Evolutionary conservation across 2,888 invertebrate genomes (phyloP).

Genomic region (Argyresthia goedartella): DNA sequence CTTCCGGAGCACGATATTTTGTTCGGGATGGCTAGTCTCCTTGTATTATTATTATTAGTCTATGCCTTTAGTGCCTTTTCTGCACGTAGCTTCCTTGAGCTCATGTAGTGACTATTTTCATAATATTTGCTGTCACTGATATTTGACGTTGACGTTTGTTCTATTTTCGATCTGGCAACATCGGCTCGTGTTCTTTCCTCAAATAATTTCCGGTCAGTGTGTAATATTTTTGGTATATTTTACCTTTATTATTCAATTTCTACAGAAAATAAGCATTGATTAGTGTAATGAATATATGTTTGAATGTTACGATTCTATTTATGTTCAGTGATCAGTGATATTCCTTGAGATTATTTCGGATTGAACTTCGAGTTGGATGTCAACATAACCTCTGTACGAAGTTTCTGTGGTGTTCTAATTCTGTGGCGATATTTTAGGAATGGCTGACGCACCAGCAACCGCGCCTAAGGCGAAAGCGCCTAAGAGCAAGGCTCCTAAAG

Average conservation of each 20-base stretch:
- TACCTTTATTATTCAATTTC: conserved; percentile 12
- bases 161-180: conserved; percentile 28
- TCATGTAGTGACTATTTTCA: no score
- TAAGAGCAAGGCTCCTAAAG: conserved; percentile 71
- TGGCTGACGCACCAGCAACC: conserved; percentile 75
- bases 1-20: no score
- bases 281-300: conserved; percentile 11
- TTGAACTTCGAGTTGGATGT: conserved; percentile 37
- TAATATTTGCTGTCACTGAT: neutral
- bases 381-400: conserved; percentile 54
- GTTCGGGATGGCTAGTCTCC: no score
- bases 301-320: conserved; percentile 15
- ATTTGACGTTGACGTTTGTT: neutral
- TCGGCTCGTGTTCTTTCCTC: conserved; percentile 44
- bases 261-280: conserved; percentile 23
- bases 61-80: no score
- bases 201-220: conserved; percentile 55
- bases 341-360: conserved; percentile 35
- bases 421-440: conserved; percentile 51
- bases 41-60: no score
- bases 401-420: conserved; percentile 15
- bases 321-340: conserved; percentile 25
- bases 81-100: no score
- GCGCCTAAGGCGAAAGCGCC: conserved; percentile 66
- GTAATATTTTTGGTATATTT: conserved; percentile 22